A percentile compares a stretch with the other conserved stretches of the same genome.
Evolutionary conservation across 1,140 invertebrate genomes (phyloP).

Genomic region (Marisa cornuarietis): DNA sequence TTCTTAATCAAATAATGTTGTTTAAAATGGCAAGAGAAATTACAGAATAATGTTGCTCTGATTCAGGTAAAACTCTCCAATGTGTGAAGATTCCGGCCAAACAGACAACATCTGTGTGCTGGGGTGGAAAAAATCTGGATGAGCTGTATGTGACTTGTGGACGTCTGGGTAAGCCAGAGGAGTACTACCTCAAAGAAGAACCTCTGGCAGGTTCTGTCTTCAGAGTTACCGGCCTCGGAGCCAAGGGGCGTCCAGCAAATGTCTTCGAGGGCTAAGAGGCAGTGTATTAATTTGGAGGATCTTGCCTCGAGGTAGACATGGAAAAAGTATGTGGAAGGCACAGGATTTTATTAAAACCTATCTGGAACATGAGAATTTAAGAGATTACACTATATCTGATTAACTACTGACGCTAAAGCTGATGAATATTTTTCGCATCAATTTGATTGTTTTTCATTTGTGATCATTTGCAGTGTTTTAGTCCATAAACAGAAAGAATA

Average conservation of each 20-base stretch:
- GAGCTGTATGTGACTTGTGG: conserved; percentile 81
- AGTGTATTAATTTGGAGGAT: background rate
- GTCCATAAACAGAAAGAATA: no score
- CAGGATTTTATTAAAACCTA: no score
- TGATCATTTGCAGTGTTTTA: no score
- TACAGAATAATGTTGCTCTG: background rate
- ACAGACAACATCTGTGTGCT: conserved; percentile 81
- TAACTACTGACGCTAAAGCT: no score
- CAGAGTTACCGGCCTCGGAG: conserved; percentile 67
- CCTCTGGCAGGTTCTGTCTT: conserved; percentile 78
- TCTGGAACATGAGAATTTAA: background rate
- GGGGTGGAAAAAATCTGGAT: conserved; percentile 80
- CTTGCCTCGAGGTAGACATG: background rate
- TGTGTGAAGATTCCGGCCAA: conserved; percentile 74
- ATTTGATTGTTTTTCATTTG: no score
- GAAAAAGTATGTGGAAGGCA: background rate
- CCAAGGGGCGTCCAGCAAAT: conserved; percentile 34
- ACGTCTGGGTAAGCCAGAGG: conserved; percentile 63
- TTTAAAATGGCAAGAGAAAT: no score
- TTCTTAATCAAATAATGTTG: no score
- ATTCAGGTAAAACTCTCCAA: conserved; percentile 69
- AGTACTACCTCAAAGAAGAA: conserved; percentile 69
- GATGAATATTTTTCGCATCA: background rate
- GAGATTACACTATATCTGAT: no score
- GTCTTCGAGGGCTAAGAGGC: conserved; percentile 29